These are phyloP conservation scores for Sylvietta virens DNA, from an alignment of 2,113 vertebrate species.

Conservation along the genomic window DNA sequence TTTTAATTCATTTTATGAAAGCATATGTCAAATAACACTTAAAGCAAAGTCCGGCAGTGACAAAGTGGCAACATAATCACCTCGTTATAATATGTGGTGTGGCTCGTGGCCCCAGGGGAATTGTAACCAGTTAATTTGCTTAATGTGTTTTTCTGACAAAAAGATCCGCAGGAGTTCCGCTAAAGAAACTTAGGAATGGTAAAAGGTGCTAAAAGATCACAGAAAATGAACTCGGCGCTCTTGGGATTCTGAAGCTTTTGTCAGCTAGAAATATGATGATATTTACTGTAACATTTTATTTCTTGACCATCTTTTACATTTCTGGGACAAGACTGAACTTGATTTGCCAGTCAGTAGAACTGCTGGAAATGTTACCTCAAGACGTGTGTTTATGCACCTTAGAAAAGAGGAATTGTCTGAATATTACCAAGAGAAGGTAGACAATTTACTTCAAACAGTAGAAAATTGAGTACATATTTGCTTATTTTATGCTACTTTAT, in stretches of 20 bases:
- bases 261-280: neutral
- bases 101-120: constrained; percentile 32
- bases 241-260: neutral
- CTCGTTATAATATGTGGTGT: neutral
- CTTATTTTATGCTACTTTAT: neutral
- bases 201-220: neutral
- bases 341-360: neutral
- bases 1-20: constrained; percentile 44
- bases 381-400: neutral
- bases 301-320: neutral
- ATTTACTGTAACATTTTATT: neutral
- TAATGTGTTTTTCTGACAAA: neutral
- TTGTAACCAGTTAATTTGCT: neutral
- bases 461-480: neutral
- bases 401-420: neutral
- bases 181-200: neutral
- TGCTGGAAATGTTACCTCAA: neutral
- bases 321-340: neutral
- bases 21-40: constrained; percentile 40
- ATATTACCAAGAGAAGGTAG: neutral
- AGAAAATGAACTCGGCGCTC: neutral
- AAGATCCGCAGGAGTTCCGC: neutral
- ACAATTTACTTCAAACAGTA: neutral
- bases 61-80: constrained; percentile 47
- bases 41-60: constrained; percentile 21